Evolutionary conservation across 2,113 vertebrate genomes (phyloP), one percentile per base, ranked within the genome.

Genomic region (Cettia cetti): DNA sequence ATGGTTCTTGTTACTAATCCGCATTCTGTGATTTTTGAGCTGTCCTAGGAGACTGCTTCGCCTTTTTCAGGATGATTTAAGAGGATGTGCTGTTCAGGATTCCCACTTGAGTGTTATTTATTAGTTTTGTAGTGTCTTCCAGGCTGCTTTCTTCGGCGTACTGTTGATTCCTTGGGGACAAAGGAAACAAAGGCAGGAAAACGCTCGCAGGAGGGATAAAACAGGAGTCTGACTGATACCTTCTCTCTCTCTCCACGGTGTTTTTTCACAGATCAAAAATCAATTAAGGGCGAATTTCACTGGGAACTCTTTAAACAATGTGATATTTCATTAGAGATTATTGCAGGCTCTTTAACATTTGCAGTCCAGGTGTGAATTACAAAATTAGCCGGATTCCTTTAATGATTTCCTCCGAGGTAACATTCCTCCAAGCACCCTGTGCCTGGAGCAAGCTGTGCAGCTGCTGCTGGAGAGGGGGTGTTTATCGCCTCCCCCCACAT

Each of bases 241-340:
- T 95, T 94, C 88, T 94, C 86, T 96, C 95, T 95, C 92, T 97
- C 95, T 82, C 77, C 8, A 8, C 23, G 81, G 94, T 97, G 97
- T 96, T 97, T 97, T 93, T 96, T 96, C 92, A 97, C 95, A 96
- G 96, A 97, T 98, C 97, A 97, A 91, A 97, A 98, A 98, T 98
- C 98, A 98, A 98, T 98, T 98, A 98, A 96, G 80, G 94, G 69
- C 13, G 9, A 97, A 97, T 98, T 98, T 98, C 97, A 94, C 91
- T 82, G 87, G 96, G 97, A 98, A 97, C 91, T 96, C 97, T 97
- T 98, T 97, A 98, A 97, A 96, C 97, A 97, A 97, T 97, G 95
- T 97, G 96, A 76, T 97, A 97, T 98, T 98, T 97, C 97, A 98
- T 98, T 97, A 96, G 97, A 97, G 97, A 97, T 96, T 94, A 92